These are phyloP conservation scores for Atrichornis clamosus DNA, from an alignment of 2,113 vertebrate species.

Conservation along the genomic window DNA sequence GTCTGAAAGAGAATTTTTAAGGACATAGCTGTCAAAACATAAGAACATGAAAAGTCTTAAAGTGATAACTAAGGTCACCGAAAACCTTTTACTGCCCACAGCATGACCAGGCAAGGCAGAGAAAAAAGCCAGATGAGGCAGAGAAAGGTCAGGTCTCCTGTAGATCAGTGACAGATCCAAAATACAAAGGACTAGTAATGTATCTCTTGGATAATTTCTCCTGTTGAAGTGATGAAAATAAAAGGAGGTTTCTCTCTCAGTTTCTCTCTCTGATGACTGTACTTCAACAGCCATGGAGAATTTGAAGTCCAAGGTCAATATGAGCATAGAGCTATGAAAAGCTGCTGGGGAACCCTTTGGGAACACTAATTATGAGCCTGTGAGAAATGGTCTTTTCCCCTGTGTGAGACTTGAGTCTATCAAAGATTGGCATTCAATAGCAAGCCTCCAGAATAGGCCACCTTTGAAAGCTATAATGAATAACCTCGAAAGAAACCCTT, in stretches of 20 bases:
- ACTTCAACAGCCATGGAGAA: not conserved
- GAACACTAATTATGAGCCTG: conserved; percentile 1
- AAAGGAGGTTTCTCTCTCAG: not conserved
- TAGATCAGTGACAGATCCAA: not conserved
- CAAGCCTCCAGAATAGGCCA: conserved; percentile 28
- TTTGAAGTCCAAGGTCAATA: not conserved
- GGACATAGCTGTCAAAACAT: not conserved
- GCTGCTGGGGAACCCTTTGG: not conserved
- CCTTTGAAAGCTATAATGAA: conserved; percentile 54
- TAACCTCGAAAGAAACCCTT: conserved; percentile 39
- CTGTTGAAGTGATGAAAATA: not conserved
- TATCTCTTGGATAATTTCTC: not conserved
- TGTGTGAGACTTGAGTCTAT: not conserved
- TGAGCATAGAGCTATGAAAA: conserved; percentile 28
- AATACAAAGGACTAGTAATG: not conserved
- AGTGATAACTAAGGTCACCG: not conserved
- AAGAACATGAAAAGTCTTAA: not conserved
- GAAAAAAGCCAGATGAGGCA: not conserved
- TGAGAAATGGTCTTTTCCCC: not conserved
- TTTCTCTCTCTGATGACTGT: not conserved
- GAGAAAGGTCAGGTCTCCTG: not conserved
- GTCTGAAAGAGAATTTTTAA: not conserved
- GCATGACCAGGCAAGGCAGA: not conserved
- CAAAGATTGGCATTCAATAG: conserved; percentile 50
- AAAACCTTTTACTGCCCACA: not conserved